These are phyloP conservation scores for Rhombomys opimus DNA, from an alignment of 2,113 vertebrate genomes.

Conservation along the genomic window DNA sequence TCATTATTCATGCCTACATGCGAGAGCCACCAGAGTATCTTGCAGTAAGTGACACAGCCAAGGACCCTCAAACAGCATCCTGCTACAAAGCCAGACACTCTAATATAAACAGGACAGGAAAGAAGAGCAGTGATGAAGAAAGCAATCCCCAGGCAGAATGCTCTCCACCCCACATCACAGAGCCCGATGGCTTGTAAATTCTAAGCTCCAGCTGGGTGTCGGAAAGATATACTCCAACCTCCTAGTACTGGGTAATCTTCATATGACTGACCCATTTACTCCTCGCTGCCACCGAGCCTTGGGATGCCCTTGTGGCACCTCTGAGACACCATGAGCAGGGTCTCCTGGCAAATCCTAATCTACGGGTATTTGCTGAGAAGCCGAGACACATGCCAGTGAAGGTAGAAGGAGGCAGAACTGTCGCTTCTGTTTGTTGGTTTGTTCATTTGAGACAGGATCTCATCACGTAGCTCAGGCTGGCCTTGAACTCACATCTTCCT, in stretches of 20 bases:
- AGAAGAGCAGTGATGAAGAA: neutral
- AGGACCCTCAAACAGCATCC: neutral
- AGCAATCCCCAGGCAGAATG: neutral
- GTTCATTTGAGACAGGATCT: neutral
- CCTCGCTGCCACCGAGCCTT: neutral
- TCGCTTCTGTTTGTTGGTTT: neutral
- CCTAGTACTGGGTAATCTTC: neutral
- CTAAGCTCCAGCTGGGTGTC: neutral
- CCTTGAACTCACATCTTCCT: neutral
- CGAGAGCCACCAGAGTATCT: neutral
- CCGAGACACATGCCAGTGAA: neutral
- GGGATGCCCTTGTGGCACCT: neutral
- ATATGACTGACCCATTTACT: neutral
- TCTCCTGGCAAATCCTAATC: neutral
- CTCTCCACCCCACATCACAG: neutral
- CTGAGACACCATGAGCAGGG: neutral
- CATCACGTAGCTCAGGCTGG: neutral
- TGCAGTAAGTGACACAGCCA: neutral
- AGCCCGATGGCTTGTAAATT: neutral
- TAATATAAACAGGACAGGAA: neutral
- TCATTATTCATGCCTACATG: neutral
- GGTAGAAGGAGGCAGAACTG: fast-evolving
- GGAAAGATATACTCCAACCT: fast-evolving
- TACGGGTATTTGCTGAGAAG: neutral
- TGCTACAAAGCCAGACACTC: neutral